phyloP scores from a whole-genome alignment of 2,113 vertebrate species.

The Antigone vipio region DNA sequence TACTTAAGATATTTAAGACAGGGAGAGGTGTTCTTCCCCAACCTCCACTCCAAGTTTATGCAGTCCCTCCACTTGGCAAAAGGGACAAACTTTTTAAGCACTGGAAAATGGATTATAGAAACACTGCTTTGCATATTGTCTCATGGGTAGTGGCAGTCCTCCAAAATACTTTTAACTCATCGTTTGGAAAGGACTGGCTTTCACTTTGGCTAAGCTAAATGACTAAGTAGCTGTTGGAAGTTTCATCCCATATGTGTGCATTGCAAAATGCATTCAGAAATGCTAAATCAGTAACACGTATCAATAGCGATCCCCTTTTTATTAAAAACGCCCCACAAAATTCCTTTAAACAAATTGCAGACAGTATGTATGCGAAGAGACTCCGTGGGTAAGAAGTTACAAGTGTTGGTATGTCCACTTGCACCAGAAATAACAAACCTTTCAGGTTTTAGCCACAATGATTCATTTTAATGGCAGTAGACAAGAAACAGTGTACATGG shows the following conservation, averaged over 20 bases:
- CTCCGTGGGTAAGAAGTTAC: neutral
- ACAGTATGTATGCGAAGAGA: rapidly evolving
- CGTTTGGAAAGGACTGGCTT: neutral
- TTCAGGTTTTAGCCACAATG: neutral
- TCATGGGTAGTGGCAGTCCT: neutral
- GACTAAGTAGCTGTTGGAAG: neutral
- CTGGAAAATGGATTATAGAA: neutral
- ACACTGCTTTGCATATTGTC: neutral
- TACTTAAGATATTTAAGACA: neutral
- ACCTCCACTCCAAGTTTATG: neutral
- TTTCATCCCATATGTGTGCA: neutral
- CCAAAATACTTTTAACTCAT: neutral
- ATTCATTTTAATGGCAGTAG: conserved; percentile 47
- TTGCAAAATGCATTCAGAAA: neutral
- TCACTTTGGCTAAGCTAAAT: neutral
- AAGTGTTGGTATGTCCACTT: neutral
- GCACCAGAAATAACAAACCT: neutral
- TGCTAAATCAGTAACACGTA: neutral
- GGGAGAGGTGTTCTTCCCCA: neutral
- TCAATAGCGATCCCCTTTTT: neutral
- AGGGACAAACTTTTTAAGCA: neutral
- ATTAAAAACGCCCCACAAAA: neutral
- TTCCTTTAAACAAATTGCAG: neutral
- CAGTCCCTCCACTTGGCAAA: neutral
- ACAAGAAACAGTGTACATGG: conserved; percentile 18